Conservation (phyloP, 2,888 invertebrate genomes). For the Pterostichus niger region DNA sequence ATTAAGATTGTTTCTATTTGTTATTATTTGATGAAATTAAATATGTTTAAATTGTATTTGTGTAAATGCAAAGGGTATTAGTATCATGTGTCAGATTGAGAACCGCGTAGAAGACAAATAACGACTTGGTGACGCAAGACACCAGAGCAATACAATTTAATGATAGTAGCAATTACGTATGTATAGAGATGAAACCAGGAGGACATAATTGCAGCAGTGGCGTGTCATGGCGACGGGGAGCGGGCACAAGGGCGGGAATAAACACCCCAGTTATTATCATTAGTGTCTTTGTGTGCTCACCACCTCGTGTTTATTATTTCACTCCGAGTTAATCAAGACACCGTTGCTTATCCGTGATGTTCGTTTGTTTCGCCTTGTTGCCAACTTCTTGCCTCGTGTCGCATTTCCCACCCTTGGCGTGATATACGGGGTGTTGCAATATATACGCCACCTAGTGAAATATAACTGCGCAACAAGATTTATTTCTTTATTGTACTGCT, state of each 20-base stretch:
- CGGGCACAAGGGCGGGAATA: slow-evolving; percentile 17
- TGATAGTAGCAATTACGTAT: slow-evolving; percentile 59
- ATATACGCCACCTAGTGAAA: slow-evolving; percentile 60
- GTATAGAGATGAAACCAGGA: slow-evolving; percentile 42
- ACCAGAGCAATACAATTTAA: slow-evolving; percentile 48
- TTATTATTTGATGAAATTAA: no score
- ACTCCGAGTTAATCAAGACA: slow-evolving; percentile 62
- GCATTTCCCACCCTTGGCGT: slow-evolving; percentile 36
- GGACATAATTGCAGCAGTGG: slow-evolving; percentile 56
- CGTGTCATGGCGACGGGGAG: slow-evolving; percentile 13
- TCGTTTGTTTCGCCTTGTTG: slow-evolving; percentile 42
- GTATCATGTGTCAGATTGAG: background rate
- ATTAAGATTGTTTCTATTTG: no score
- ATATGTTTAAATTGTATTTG: background rate
- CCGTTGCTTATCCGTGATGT: slow-evolving; percentile 38
- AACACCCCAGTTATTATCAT: slow-evolving; percentile 58
- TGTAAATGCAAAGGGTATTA: no score
- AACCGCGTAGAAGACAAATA: background rate
- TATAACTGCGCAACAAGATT: slow-evolving; percentile 26
- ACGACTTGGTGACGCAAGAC: slow-evolving; percentile 19
- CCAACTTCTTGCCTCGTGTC: slow-evolving; percentile 38
- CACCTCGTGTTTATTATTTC: slow-evolving; percentile 61
- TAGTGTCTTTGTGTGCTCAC: slow-evolving; percentile 55
- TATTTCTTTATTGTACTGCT: slow-evolving; percentile 48
- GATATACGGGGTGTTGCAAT: slow-evolving; percentile 47